Percentiles rank a stretch among this genome's conserved stretches.
These are phyloP conservation scores for Lasioglossum oenotherae DNA, from an alignment of 2,888 invertebrate genomes.

Conservation along the genomic window DNA sequence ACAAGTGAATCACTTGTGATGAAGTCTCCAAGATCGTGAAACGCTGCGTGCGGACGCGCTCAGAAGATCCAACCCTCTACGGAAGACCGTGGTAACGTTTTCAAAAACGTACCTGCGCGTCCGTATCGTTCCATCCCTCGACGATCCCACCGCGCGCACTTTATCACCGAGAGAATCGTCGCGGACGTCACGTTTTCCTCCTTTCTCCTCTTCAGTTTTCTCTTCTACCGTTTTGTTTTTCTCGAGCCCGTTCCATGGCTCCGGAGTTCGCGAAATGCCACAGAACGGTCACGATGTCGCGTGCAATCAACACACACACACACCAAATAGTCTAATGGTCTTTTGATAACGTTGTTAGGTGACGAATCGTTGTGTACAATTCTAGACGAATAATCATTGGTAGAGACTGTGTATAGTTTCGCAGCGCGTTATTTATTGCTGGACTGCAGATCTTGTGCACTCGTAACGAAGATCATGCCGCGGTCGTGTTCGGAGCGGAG, in stretches of 20 bases:
- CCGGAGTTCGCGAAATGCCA: slow-evolving; percentile 44
- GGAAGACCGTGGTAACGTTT: not conserved
- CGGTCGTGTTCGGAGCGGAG: not conserved
- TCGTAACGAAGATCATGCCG: not conserved
- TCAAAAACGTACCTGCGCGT: slow-evolving; percentile 1
- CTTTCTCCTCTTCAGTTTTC: not conserved
- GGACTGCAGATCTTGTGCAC: not conserved
- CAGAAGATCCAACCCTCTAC: too few relatives aligned
- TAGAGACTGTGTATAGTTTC: slow-evolving; percentile 55
- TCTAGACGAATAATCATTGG: slow-evolving; percentile 50
- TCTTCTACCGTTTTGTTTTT: not conserved
- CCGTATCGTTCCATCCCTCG: not conserved
- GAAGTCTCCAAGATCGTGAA: too few relatives aligned
- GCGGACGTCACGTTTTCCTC: not conserved
- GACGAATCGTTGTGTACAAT: slow-evolving; percentile 65
- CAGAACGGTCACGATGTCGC: slow-evolving; percentile 64
- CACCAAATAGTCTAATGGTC: slow-evolving; percentile 70
- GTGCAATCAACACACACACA: slow-evolving; percentile 68
- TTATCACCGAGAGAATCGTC: not conserved
- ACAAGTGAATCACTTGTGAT: too few relatives aligned
- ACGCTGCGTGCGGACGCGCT: too few relatives aligned
- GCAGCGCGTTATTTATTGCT: slow-evolving; percentile 60
- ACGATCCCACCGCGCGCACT: slow-evolving; percentile 9
- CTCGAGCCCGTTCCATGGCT: slow-evolving; percentile 23
- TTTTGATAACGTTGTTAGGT: slow-evolving; percentile 67